Percentiles rank a stretch among this genome's conserved stretches.
Conservation (phyloP, 2,797 vertebrate species). For the Enteromius paludinosus region DNA sequence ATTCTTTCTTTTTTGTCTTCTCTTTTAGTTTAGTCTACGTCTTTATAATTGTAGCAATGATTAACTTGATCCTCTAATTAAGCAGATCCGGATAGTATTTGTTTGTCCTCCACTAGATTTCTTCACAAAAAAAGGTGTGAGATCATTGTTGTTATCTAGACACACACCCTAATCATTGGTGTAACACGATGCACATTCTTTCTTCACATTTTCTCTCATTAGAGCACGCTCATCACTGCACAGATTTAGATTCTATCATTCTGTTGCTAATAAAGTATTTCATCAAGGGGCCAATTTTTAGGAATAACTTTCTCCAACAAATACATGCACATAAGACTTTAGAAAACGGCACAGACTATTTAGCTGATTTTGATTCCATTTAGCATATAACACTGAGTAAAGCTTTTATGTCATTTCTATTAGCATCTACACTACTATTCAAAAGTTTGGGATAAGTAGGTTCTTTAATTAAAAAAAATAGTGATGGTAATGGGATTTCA, state of each 20-base stretch:
- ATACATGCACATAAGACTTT: background rate
- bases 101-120: constrained; percentile 8
- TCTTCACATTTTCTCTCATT: constrained; percentile 44
- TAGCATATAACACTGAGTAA: background rate
- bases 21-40: constrained; percentile 35
- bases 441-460: background rate
- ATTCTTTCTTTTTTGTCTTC: constrained; percentile 31
- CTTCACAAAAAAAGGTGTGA: constrained; percentile 22
- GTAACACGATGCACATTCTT: constrained; percentile 48
- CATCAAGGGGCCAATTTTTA: constrained; percentile 1
- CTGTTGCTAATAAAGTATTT: constrained; percentile 26
- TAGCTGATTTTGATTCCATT: background rate
- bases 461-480: too few relatives aligned
- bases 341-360: background rate
- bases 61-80: constrained; percentile 10
- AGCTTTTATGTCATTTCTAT: background rate
- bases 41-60: constrained; percentile 1
- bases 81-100: constrained; percentile 8
- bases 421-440: background rate
- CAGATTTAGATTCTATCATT: constrained; percentile 55
- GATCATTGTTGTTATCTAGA: constrained; percentile 25
- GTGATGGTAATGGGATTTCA: background rate
- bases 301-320: background rate
- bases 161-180: constrained; percentile 9
- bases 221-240: constrained; percentile 44